phyloP scores from a whole-genome alignment of 2,888 invertebrate genomes.

The Carcina quercana region DNA sequence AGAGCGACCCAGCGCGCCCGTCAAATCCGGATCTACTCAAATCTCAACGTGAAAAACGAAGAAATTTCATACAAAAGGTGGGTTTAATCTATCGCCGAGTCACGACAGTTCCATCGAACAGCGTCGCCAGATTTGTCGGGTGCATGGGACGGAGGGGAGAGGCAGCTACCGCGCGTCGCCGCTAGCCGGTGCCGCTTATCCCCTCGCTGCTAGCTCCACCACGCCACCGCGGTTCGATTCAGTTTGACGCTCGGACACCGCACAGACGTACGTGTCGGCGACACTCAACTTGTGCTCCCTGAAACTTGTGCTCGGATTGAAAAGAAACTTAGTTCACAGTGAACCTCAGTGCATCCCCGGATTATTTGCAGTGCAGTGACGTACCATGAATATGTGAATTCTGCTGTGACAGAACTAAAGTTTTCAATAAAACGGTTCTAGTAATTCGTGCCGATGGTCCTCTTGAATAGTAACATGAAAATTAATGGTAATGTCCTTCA shows the following conservation, averaged over 20 bases:
- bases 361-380: slow-evolving; percentile 57
- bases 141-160: slow-evolving; percentile 33
- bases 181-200: slow-evolving; percentile 6
- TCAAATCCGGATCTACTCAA: slow-evolving; percentile 45
- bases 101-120: slow-evolving; percentile 45
- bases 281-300: neutral
- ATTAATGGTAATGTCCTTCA: slow-evolving; percentile 63
- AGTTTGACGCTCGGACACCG: slow-evolving; percentile 15
- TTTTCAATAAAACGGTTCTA: slow-evolving; percentile 29
- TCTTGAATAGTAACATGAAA: slow-evolving; percentile 72
- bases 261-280: slow-evolving; percentile 21
- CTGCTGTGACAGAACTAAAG: slow-evolving; percentile 40
- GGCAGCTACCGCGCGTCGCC: slow-evolving; percentile 39
- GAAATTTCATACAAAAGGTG: slow-evolving; percentile 49
- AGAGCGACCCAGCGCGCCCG: slow-evolving; percentile 32
- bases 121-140: slow-evolving; percentile 47
- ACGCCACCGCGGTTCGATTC: slow-evolving; percentile 5
- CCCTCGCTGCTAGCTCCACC: neutral
- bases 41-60: slow-evolving; percentile 46
- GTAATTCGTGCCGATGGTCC: slow-evolving; percentile 62
- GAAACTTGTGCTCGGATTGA: slow-evolving; percentile 22
- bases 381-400: slow-evolving; percentile 38
- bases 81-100: slow-evolving; percentile 45
- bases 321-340: slow-evolving; percentile 49
- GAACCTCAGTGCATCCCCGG: slow-evolving; percentile 35